These are phyloP conservation scores for Furcifer pardalis DNA, from an alignment of 2,797 vertebrate species.

Conservation along the genomic window DNA sequence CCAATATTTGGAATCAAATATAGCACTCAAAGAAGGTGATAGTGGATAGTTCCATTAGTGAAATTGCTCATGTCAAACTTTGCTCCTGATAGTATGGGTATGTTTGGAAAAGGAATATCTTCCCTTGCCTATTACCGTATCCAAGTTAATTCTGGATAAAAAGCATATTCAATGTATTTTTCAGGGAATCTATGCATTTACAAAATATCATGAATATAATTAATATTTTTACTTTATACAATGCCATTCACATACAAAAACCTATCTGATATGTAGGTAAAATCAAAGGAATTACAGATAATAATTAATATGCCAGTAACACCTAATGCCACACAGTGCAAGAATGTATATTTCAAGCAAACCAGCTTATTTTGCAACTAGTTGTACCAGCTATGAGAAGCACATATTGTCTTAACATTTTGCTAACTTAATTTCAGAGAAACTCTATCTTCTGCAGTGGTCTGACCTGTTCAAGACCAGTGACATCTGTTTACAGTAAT, in stretches of 20 bases:
- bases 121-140: background rate
- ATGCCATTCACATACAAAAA: background rate
- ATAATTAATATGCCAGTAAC: slow-evolving; percentile 10
- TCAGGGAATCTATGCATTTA: background rate
- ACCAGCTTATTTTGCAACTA: slow-evolving; percentile 48
- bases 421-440: background rate
- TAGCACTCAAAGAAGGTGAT: no score
- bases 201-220: background rate
- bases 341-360: slow-evolving; percentile 7
- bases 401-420: slow-evolving; percentile 31
- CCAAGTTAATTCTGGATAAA: background rate
- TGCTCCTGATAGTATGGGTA: background rate
- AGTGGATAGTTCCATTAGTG: background rate
- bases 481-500: slow-evolving; percentile 32
- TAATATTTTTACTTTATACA: background rate
- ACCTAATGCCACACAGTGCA: background rate
- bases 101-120: background rate
- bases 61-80: background rate
- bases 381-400: slow-evolving; percentile 44
- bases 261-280: background rate
- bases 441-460: slow-evolving; percentile 30
- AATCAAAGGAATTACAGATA: background rate
- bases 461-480: slow-evolving; percentile 30
- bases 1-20: no score
- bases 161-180: background rate